Evolutionary conservation across 2,888 invertebrate species (phyloP).

Genomic region (Diogma glabrata): DNA sequence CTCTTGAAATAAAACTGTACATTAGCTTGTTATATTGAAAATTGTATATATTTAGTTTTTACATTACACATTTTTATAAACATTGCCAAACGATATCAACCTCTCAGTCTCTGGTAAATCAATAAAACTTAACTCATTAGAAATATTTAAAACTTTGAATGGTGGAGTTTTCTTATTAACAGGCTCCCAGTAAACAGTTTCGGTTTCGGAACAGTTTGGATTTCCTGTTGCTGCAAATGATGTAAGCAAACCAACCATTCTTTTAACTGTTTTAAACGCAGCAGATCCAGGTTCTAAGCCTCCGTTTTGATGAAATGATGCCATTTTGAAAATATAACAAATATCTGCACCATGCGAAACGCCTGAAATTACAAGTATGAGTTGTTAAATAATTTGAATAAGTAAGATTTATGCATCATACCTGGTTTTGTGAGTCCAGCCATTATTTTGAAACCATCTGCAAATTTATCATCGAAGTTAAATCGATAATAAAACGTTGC

Average conservation of each 20-base stretch:
- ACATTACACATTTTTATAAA: no score
- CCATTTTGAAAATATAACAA: slow-evolving; percentile 34
- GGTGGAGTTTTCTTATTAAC: slow-evolving; percentile 11
- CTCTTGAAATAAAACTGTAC: no score
- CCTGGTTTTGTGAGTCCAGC: no score
- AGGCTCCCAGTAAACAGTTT: neutral
- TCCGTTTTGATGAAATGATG: slow-evolving; percentile 13
- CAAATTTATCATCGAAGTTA: no score
- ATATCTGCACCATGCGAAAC: slow-evolving; percentile 36
- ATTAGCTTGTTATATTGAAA: no score
- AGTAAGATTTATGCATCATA: no score
- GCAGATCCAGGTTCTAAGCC: slow-evolving; percentile 25
- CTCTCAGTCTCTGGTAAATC: slow-evolving; percentile 27
- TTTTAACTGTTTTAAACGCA: slow-evolving; percentile 32
- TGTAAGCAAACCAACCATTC: slow-evolving; percentile 29
- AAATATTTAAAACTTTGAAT: slow-evolving; percentile 29
- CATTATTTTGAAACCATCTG: no score
- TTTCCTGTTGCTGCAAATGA: slow-evolving; percentile 30
- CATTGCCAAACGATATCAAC: no score
- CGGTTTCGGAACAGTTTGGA: neutral
- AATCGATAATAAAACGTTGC: slow-evolving; percentile 34
- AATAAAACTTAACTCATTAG: slow-evolving; percentile 23
- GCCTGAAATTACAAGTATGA: slow-evolving; percentile 31
- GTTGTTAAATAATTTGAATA: slow-evolving; percentile 34
- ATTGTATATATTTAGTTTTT: no score